Conservation (phyloP, 2,797 vertebrate species). For the Hafferia zeledoni region DNA sequence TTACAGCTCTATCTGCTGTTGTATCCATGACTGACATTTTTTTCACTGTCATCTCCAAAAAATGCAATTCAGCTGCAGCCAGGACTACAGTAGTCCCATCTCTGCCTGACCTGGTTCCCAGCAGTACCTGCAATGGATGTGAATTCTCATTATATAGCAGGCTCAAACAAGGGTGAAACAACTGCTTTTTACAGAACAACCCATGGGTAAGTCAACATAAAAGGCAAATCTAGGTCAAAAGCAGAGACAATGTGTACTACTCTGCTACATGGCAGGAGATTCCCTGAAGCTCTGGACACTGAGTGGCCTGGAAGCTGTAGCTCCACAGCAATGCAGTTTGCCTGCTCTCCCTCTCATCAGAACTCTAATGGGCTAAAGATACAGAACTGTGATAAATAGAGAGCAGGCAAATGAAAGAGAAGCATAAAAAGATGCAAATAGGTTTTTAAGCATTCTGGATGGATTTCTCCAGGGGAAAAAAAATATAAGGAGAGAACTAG, state of each 20-base stretch:
- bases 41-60: not conserved
- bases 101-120: not conserved
- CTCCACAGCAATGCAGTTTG: not conserved
- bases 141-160: not conserved
- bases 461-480: not conserved
- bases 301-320: not conserved
- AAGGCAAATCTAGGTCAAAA: not conserved
- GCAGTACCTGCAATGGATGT: not conserved
- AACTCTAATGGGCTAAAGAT: not conserved
- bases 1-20: not conserved
- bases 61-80: not conserved
- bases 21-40: not conserved
- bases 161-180: not conserved
- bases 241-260: accelerated
- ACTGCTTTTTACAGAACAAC: not conserved
- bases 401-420: not conserved
- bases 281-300: not conserved
- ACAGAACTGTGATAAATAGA: not conserved
- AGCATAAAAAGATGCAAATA: not conserved
- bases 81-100: not conserved
- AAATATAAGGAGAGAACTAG: not conserved
- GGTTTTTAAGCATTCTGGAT: not conserved
- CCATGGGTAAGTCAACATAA: not conserved
- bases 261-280: not conserved
- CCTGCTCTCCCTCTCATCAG: not conserved